These are phyloP conservation scores for Hemitrygon akajei DNA, from an alignment of 2,797 vertebrate species.

Conservation along the genomic window DNA sequence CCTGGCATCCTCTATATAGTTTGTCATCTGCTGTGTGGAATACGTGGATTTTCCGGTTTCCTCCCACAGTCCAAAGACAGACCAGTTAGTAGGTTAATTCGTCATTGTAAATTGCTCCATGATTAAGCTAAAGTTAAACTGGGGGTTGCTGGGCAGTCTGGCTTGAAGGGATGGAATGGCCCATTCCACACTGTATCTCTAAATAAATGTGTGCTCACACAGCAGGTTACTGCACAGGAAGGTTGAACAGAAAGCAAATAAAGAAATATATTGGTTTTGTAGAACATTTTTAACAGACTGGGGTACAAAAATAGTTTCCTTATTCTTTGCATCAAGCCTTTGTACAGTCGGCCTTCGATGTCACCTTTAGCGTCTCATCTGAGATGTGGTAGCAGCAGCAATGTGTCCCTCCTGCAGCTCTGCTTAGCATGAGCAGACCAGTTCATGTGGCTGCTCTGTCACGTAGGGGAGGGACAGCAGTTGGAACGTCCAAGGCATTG, in stretches of 20 bases:
- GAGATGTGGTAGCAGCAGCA: background rate
- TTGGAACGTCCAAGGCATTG: background rate
- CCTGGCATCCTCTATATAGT: too few relatives aligned
- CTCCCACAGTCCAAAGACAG: too few relatives aligned
- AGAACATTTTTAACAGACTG: background rate
- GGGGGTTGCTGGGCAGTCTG: too few relatives aligned
- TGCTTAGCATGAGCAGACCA: background rate
- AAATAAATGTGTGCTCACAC: too few relatives aligned
- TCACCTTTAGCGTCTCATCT: background rate
- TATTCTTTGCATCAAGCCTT: background rate
- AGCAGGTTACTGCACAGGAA: background rate
- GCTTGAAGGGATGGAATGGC: too few relatives aligned
- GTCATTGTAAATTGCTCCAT: too few relatives aligned
- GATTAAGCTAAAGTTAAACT: too few relatives aligned
- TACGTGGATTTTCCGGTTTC: too few relatives aligned
- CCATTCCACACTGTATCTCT: too few relatives aligned
- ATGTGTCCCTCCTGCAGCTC: too few relatives aligned
- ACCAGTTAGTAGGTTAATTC: too few relatives aligned
- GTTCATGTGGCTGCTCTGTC: background rate
- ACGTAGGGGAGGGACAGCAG: background rate
- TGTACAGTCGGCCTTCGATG: background rate
- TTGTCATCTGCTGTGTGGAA: too few relatives aligned
- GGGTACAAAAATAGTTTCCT: background rate
- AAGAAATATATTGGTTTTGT: background rate
- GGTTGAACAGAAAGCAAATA: background rate